Conservation (phyloP, 2,888 invertebrate species). For the Eupithecia dodoneata region DNA sequence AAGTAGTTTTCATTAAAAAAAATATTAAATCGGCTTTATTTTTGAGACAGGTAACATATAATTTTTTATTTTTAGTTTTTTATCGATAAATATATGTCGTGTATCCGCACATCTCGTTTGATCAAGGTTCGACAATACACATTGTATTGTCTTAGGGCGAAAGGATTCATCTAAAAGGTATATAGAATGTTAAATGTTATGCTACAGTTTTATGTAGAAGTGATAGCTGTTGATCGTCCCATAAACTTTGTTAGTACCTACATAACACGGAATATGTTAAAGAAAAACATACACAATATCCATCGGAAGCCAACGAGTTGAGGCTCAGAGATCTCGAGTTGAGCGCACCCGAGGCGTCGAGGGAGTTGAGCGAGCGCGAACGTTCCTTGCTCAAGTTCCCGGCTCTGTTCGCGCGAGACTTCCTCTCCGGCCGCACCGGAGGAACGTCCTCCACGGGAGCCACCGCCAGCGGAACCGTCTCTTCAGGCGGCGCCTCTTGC, state of each 20-base stretch:
- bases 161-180: not conserved
- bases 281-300: slow-evolving; percentile 89
- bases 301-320: slow-evolving; percentile 90
- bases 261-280: not conserved
- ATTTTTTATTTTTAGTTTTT: no score
- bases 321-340: slow-evolving; percentile 86
- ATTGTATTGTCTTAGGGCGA: not conserved
- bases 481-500: slow-evolving; percentile 53
- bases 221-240: not conserved
- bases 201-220: not conserved
- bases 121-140: no score
- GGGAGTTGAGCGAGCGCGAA: slow-evolving; percentile 73
- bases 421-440: slow-evolving; percentile 73
- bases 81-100: no score
- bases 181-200: not conserved
- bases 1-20: no score
- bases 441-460: slow-evolving; percentile 49
- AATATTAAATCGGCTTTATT: no score
- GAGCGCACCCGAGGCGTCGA: slow-evolving; percentile 66
- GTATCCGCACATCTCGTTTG: no score
- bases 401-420: slow-evolving; percentile 57
- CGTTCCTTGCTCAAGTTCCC: slow-evolving; percentile 71
- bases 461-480: slow-evolving; percentile 39
- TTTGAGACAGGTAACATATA: no score
- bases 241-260: not conserved